A percentile compares a stretch with the other conserved stretches of the same genome.
phyloP scores from a whole-genome alignment of 2,888 invertebrate genomes.

The Caenorhabditis sp. region DNA sequence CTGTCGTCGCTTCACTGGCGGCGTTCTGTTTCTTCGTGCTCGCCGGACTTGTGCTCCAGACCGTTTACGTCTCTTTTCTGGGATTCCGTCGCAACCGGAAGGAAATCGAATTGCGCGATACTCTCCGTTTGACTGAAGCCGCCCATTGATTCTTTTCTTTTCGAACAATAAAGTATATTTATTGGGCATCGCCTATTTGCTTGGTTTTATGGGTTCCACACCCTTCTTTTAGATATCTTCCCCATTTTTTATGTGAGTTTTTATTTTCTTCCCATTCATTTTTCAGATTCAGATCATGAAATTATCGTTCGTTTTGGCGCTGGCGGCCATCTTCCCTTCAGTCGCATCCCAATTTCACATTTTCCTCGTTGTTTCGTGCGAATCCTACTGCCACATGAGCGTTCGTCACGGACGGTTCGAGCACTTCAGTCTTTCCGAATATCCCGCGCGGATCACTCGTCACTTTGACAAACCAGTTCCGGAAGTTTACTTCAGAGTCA shows the following conservation, averaged over 20 bases:
- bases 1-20: constrained; percentile 11
- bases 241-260: neutral
- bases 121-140: constrained; percentile 22
- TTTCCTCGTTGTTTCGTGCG: constrained; percentile 7
- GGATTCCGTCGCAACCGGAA: constrained; percentile 31
- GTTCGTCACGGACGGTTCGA: constrained; percentile 12
- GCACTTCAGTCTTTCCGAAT: constrained; percentile 8
- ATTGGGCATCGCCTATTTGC: neutral
- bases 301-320: neutral
- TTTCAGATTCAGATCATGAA: neutral
- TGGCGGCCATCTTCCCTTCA: neutral
- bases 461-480: constrained; percentile 19
- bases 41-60: constrained; percentile 23
- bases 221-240: too few species aligned
- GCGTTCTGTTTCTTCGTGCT: constrained; percentile 31
- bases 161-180: neutral
- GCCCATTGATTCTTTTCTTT: neutral
- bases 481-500: constrained; percentile 5
- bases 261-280: neutral
- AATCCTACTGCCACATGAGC: constrained; percentile 10
- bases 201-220: neutral
- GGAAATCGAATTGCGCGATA: constrained; percentile 25
- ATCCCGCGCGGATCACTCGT: neutral
- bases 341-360: constrained; percentile 8
- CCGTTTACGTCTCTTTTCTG: constrained; percentile 23